Conservation (phyloP, 2,888 invertebrate genomes). For the Drosophila borealis region DNA sequence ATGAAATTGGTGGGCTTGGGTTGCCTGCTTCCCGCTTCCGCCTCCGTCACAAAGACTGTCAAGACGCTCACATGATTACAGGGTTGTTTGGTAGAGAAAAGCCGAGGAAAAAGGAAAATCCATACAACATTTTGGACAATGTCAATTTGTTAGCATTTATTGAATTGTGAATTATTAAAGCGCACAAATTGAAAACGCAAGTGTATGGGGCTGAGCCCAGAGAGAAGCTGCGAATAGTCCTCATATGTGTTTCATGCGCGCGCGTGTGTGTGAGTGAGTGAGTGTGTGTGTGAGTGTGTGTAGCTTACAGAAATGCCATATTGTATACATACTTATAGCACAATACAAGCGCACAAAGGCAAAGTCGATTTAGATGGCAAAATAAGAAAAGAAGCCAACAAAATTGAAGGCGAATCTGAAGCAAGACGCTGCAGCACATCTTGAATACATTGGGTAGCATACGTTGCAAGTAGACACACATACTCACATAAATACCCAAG, state of each 20-base stretch:
- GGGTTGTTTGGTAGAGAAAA: constrained; percentile 51
- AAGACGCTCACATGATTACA: constrained; percentile 59
- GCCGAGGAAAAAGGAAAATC: constrained; percentile 47
- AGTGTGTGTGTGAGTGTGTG: constrained; percentile 9
- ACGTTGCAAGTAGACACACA: constrained; percentile 25
- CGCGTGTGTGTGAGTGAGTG: constrained; percentile 13
- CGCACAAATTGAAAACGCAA: constrained; percentile 79
- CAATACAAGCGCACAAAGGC: constrained; percentile 54
- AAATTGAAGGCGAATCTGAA: constrained; percentile 53
- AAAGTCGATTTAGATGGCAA: constrained; percentile 78
- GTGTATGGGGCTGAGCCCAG: constrained; percentile 14
- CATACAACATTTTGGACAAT: constrained; percentile 75
- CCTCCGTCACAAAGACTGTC: constrained; percentile 12
- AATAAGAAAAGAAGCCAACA: constrained; percentile 65
- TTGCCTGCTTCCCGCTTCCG: neutral
- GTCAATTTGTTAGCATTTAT: constrained; percentile 82
- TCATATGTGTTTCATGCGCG: constrained; percentile 19
- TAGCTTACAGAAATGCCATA: constrained; percentile 64
- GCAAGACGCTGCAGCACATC: constrained; percentile 5
- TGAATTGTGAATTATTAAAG: constrained; percentile 83
- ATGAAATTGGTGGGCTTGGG: constrained; percentile 71
- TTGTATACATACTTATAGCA: constrained; percentile 39
- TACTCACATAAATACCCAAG: neutral
- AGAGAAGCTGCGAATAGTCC: constrained; percentile 3
- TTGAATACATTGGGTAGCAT: constrained; percentile 12